Percentiles rank a stretch among this genome's conserved stretches.
These are phyloP conservation scores for Himalopsyche japonica DNA, from an alignment of 2,888 invertebrate genomes.

Conservation along the genomic window DNA sequence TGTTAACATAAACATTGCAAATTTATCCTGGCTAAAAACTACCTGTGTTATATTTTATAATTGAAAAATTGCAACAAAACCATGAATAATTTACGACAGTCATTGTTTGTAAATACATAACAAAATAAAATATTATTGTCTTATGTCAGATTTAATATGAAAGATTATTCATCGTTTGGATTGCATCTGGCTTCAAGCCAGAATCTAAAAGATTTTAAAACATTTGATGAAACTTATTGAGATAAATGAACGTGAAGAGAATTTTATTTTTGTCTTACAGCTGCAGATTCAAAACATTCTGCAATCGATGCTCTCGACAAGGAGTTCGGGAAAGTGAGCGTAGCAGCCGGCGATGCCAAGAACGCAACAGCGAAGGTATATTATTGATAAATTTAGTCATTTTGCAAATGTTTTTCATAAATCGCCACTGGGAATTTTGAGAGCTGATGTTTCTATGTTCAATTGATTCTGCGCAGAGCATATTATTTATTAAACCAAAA, in stretches of 20 bases:
- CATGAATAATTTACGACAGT: too few relatives aligned
- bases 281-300: slow-evolving; percentile 53
- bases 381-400: not conserved
- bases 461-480: too few relatives aligned
- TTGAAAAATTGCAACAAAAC: too few relatives aligned
- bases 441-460: too few relatives aligned
- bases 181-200: not conserved
- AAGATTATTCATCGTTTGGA: not conserved
- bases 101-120: too few relatives aligned
- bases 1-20: too few relatives aligned
- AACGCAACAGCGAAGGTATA: slow-evolving; percentile 50
- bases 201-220: not conserved
- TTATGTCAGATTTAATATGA: too few relatives aligned
- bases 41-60: too few relatives aligned
- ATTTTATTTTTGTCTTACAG: slow-evolving; percentile 43
- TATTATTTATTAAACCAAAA: too few relatives aligned
- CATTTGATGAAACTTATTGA: not conserved
- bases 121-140: too few relatives aligned
- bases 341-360: slow-evolving; percentile 56
- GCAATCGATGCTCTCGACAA: slow-evolving; percentile 61
- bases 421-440: too few relatives aligned
- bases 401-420: not conserved
- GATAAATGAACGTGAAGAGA: not conserved
- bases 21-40: too few relatives aligned
- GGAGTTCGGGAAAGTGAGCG: slow-evolving; percentile 56